Base-by-base conservation (phyloP, 2,888 invertebrate species). In the Drosophila kanekoi region DNA sequence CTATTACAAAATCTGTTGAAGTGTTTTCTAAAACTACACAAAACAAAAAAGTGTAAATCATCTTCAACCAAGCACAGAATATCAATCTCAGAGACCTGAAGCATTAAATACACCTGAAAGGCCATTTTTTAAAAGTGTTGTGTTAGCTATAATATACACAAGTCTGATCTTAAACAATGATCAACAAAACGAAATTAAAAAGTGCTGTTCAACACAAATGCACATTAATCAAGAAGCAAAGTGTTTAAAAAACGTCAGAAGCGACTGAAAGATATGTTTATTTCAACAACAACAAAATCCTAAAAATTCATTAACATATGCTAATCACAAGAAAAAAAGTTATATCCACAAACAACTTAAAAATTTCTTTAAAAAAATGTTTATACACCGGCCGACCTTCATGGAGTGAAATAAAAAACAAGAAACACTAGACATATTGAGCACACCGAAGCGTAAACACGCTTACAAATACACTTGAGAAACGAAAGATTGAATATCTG, bases 311-410 rank as follows among this genome's bases (percentile, higher is more conserved):
- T 52, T 41, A 10, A 11, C 28, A n/a, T 43, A 33, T 53, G n/a
- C 8, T 45, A 52, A 33, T 18, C 44, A 32, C 44, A 32, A 11
- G n/a, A 37, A 11, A 16, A 37, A 37, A 20, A 10, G 18, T 33
- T 64, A 44, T 38, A 10, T 44, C 38, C 28, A n/a, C 37, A 18
- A 28, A 11, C 38, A 38, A 51, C 18, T 28, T 28, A 28, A 56
- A 60, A 52, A 20, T 44, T 35, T 11, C 20, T 23, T 44, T 64
- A 59, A 52, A n/a, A 49, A 35, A 16, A 56, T 61, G 65, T 56
- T 65, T 57, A 62, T 53, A 62, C 20, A 65, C 71, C 79, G 48
- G 66, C 43, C 69, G 81, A 89, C 89, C 87, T 83, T 82, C 61
- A 43, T 14, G 5, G 33, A 53, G 45, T 47, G 53, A 65, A 66